Evolutionary conservation across 2,888 invertebrate genomes (phyloP).

Genomic region (Ditula angustiorana): DNA sequence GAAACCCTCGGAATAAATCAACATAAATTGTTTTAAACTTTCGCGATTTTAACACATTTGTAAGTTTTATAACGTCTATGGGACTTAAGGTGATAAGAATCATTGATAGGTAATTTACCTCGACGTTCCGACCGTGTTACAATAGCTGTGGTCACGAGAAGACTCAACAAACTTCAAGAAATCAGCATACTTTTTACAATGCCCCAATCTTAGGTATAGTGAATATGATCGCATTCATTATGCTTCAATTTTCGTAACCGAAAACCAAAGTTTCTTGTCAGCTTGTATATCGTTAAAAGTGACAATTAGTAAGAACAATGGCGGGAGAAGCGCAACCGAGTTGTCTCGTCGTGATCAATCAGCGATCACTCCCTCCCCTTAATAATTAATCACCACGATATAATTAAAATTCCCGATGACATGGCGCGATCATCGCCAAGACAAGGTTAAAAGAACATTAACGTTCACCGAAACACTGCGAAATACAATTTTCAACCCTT

Average conservation of each 20-base stretch:
- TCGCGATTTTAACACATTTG: too few species aligned
- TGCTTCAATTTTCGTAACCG: constrained; percentile 1
- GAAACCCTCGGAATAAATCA: too few species aligned
- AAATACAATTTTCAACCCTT: constrained; percentile 59
- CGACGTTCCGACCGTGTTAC: too few species aligned
- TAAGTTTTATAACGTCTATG: too few species aligned
- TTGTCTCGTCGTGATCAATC: constrained; percentile 77
- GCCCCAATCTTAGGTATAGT: too few species aligned
- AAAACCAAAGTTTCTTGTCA: constrained; percentile 22
- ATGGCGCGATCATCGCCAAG: constrained; percentile 70
- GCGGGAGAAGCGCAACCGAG: constrained; percentile 63
- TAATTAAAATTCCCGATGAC: constrained; percentile 84
- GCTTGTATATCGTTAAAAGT: constrained; percentile 70
- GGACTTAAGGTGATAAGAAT: too few species aligned
- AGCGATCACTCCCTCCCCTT: constrained; percentile 69
- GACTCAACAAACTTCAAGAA: too few species aligned
- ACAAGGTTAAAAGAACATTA: constrained; percentile 58
- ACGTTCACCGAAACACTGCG: constrained; percentile 48
- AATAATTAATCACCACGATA: constrained; percentile 82
- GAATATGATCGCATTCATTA: neutral
- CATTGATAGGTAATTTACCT: too few species aligned
- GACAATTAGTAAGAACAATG: constrained; percentile 81
- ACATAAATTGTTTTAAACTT: too few species aligned
- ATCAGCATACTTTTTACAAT: too few species aligned
- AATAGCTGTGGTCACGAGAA: too few species aligned